phyloP scores from a whole-genome alignment of 2,797 vertebrate species.

The Echeneis naucrates region DNA sequence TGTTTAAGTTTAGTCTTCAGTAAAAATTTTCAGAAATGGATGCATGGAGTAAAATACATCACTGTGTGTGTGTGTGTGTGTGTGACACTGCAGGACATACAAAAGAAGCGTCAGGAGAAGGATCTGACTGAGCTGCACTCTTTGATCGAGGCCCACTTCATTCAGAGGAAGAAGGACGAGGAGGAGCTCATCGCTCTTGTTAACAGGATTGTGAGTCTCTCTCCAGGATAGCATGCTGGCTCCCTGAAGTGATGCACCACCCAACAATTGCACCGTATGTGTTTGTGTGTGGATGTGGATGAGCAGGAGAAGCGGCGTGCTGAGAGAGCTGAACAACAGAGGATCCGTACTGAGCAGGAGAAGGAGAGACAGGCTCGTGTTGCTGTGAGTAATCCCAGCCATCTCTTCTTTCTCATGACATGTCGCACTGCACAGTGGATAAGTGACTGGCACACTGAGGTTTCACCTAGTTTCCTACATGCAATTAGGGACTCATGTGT shows the following conservation, averaged over 20 bases:
- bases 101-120: conserved; percentile 84
- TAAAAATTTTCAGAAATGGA: no score
- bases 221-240: conserved; percentile 26
- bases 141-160: conserved; percentile 83
- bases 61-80: conserved; percentile 1
- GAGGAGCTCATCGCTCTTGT: conserved; percentile 82
- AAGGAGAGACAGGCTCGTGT: conserved; percentile 81
- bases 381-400: conserved; percentile 73
- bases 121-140: conserved; percentile 82
- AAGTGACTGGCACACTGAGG: conserved; percentile 1
- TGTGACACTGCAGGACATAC: conserved; percentile 83
- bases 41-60: background rate
- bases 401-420: background rate
- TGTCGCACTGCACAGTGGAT: background rate
- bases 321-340: conserved; percentile 83
- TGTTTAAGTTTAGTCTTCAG: no score
- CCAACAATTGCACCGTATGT: conserved; percentile 39
- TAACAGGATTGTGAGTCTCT: conserved; percentile 81
- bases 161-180: conserved; percentile 84
- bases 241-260: conserved; percentile 27
- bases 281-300: conserved; percentile 26
- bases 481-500: background rate
- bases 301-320: conserved; percentile 83
- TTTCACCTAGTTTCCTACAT: conserved; percentile 6
- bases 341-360: conserved; percentile 80